Percentiles rank a stretch among this genome's conserved stretches.
Conservation (phyloP, 2,888 invertebrate genomes). For the Lithophane socia region DNA sequence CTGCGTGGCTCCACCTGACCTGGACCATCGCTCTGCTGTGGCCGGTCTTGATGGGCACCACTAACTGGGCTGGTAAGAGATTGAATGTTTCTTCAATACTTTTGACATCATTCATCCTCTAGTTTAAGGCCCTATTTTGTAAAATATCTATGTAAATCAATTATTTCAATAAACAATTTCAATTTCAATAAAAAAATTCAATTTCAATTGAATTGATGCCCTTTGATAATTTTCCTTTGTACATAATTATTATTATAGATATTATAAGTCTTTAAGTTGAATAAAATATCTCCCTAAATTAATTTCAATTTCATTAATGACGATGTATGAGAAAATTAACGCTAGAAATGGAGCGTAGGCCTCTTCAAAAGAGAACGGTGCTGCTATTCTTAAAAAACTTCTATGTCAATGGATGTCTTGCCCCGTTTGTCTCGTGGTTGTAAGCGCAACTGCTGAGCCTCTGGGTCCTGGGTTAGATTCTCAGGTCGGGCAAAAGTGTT, state of each 20-base stretch:
- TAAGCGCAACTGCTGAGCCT: not conserved
- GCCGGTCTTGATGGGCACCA: conserved; percentile 80
- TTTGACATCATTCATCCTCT: not conserved
- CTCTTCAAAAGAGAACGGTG: not conserved
- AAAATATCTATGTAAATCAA: no score
- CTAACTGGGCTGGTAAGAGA: conserved; percentile 77
- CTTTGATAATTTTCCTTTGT: no score
- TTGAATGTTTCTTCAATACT: not conserved
- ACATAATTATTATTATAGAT: no score
- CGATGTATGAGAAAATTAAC: not conserved
- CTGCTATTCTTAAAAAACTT: not conserved
- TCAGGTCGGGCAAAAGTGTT: not conserved
- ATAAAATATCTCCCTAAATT: no score
- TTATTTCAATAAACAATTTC: no score
- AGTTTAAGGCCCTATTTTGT: no score
- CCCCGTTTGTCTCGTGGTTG: not conserved
- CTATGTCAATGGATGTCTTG: not conserved
- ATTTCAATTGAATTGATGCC: no score
- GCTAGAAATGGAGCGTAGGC: not conserved
- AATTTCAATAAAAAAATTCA: no score
- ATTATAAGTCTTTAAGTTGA: no score
- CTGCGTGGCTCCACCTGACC: conserved; percentile 76
- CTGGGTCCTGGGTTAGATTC: not conserved
- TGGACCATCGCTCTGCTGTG: conserved; percentile 82
- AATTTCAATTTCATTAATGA: no score